A percentile compares a stretch with the other conserved stretches of the same genome.
phyloP scores from a whole-genome alignment of 2,113 vertebrate genomes.

The Semnornis frantzii region DNA sequence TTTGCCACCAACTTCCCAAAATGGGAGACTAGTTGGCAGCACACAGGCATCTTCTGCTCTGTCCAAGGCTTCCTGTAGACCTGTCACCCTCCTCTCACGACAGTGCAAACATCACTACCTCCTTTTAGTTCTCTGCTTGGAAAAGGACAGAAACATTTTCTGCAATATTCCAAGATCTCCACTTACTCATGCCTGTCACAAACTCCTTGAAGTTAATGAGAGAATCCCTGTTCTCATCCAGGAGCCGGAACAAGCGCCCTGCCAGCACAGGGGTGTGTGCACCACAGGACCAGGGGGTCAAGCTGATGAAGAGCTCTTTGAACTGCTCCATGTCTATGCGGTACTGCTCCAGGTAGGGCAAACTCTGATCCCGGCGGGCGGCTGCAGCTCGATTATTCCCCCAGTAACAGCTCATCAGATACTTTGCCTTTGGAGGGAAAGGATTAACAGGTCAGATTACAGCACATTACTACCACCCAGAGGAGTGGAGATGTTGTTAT shows the following conservation, averaged over 20 bases:
- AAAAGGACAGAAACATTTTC: neutral
- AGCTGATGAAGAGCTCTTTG: conserved; percentile 82
- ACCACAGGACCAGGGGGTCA: conserved; percentile 90
- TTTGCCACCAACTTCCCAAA: neutral
- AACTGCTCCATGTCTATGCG: conserved; percentile 90
- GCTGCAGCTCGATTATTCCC: conserved; percentile 78
- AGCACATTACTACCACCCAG: neutral
- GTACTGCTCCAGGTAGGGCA: conserved; percentile 98
- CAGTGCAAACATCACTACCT: neutral
- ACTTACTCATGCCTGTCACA: conserved; percentile 92
- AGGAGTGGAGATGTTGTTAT: neutral
- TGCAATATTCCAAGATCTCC: neutral
- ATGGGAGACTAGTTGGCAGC: neutral
- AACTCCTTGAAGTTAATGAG: conserved; percentile 99
- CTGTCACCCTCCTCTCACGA: neutral
- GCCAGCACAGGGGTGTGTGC: conserved; percentile 83
- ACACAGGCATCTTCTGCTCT: neutral
- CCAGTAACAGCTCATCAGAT: conserved; percentile 96
- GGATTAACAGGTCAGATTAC: neutral
- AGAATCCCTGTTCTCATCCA: conserved; percentile 90
- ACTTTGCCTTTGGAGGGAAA: conserved; percentile 82
- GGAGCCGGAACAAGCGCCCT: conserved; percentile 88
- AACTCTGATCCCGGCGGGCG: conserved; percentile 87
- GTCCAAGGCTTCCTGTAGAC: neutral
- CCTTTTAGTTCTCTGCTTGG: neutral